Evolutionary conservation across 2,888 invertebrate species (phyloP).

Genomic region (Campopleginae sp.): DNA sequence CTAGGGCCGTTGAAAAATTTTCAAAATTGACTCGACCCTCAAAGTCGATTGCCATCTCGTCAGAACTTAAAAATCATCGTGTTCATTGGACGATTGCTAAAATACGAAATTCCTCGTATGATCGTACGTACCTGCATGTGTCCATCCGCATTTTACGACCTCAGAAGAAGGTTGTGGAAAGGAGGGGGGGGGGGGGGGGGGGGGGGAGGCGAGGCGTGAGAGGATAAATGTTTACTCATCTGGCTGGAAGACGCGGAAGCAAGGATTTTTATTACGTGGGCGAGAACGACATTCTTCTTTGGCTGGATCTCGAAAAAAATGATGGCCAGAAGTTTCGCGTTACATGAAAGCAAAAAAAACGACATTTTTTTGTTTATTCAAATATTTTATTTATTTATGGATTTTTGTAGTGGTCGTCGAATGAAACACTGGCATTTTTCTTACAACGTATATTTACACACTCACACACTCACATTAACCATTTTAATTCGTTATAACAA

Average conservation of each 20-base stretch:
- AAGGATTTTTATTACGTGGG: constrained; percentile 46
- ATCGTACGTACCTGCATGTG: constrained; percentile 26
- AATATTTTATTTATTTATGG: constrained; percentile 33
- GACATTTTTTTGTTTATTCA: background rate
- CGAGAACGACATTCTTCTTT: constrained; percentile 60
- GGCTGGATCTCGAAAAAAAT: constrained; percentile 28
- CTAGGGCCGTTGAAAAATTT: too few species aligned
- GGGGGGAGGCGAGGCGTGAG: background rate
- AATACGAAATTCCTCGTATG: background rate
- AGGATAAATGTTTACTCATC: constrained; percentile 36
- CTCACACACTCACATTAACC: background rate
- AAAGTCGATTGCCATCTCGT: background rate
- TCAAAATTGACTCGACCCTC: too few species aligned
- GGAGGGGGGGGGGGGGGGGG: background rate
- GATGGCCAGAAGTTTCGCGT: constrained; percentile 25
- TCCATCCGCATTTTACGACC: constrained; percentile 40
- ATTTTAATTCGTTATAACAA: constrained; percentile 6
- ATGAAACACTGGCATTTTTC: constrained; percentile 30
- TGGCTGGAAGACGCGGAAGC: constrained; percentile 49
- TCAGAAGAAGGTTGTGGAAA: background rate
- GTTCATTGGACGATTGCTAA: background rate
- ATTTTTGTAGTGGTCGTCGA: constrained; percentile 44
- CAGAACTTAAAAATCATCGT: background rate
- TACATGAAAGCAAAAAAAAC: constrained; percentile 7
- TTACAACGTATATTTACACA: constrained; percentile 53